These are phyloP conservation scores for Andrena hattorfiana DNA, from an alignment of 2,888 invertebrate genomes.

Conservation along the genomic window DNA sequence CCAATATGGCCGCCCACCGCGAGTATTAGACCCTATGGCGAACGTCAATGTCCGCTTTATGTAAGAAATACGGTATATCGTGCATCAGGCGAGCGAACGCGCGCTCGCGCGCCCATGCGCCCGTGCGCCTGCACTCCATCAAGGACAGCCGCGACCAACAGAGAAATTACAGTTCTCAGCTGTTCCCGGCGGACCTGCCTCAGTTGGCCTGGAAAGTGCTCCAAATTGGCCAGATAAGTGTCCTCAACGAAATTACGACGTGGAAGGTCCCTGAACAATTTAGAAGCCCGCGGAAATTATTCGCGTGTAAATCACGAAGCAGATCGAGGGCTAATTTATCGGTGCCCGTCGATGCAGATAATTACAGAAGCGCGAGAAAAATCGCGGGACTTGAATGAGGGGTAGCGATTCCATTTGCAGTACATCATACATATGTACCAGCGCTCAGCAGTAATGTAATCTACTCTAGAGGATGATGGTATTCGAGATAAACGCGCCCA, in stretches of 20 bases:
- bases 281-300: not conserved
- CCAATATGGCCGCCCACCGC: slow-evolving; percentile 84
- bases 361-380: slow-evolving; percentile 19
- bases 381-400: slow-evolving; percentile 1
- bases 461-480: slow-evolving; percentile 47
- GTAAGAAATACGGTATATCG: slow-evolving; percentile 73
- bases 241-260: not conserved
- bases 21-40: slow-evolving; percentile 77
- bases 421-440: slow-evolving; percentile 35
- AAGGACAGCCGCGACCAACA: slow-evolving; percentile 62
- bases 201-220: slow-evolving; percentile 14
- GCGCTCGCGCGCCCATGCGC: not conserved
- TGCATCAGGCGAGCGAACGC: slow-evolving; percentile 47
- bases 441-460: slow-evolving; percentile 41
- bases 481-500: slow-evolving; percentile 44
- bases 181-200: slow-evolving; percentile 15
- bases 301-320: slow-evolving; percentile 14
- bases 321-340: slow-evolving; percentile 29
- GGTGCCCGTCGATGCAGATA: not conserved
- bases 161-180: slow-evolving; percentile 43
- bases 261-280: not conserved
- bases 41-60: slow-evolving; percentile 76
- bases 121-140: slow-evolving; percentile 24
- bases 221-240: slow-evolving; percentile 8
- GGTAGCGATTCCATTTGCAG: slow-evolving; percentile 57